phyloP scores from a whole-genome alignment of 92 coral and sea anemone genomes.

The Porites rus region DNA sequence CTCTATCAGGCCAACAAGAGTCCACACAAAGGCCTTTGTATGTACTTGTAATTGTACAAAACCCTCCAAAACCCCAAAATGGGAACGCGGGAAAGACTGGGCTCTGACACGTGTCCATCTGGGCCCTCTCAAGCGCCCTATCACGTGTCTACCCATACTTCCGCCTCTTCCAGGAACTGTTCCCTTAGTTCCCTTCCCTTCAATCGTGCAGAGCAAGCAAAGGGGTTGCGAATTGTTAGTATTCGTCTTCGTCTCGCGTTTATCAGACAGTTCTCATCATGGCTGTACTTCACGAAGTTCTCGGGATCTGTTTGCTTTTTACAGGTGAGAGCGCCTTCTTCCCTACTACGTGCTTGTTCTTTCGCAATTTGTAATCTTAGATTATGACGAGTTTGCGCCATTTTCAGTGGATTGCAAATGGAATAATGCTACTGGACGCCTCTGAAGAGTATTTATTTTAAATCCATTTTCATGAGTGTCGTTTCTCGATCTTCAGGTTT shows the following conservation, averaged over 20 bases:
- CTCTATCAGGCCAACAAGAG: too few relatives aligned
- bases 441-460: too few relatives aligned
- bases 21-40: too few relatives aligned
- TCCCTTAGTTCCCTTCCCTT: neutral
- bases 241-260: neutral
- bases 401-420: too few relatives aligned
- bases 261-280: neutral
- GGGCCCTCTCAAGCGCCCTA: neutral
- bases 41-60: too few relatives aligned
- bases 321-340: constrained; percentile 6
- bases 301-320: neutral
- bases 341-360: neutral
- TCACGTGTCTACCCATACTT: neutral
- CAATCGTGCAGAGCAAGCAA: neutral
- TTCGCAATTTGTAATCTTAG: neutral
- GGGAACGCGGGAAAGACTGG: neutral
- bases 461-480: too few relatives aligned
- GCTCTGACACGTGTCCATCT: neutral
- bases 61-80: too few relatives aligned
- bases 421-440: too few relatives aligned
- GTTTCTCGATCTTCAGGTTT: too few relatives aligned
- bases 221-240: too few relatives aligned
- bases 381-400: too few relatives aligned
- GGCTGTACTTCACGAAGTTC: neutral
- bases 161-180: constrained; percentile 10